Conservation (phyloP, 1,140 invertebrate genomes). For the Bombus superbus region DNA sequence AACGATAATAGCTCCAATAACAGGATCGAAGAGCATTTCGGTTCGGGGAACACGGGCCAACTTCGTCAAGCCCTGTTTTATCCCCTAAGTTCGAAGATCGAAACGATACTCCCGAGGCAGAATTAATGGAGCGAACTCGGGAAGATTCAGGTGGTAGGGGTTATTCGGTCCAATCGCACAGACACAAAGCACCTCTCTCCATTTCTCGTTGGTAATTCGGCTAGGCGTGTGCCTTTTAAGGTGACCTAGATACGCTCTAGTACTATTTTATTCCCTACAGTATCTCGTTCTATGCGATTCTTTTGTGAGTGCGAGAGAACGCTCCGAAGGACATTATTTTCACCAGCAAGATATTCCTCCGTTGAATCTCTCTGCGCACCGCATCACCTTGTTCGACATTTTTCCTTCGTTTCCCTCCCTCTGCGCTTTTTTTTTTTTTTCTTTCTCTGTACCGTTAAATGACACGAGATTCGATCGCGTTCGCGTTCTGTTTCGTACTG, state of each 20-base stretch:
- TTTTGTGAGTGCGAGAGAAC: constrained; percentile 18
- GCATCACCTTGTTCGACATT: neutral
- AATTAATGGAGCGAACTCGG: constrained; percentile 8
- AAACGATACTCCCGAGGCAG: neutral
- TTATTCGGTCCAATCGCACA: constrained; percentile 38
- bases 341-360: neutral
- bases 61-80: neutral
- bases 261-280: constrained; percentile 47
- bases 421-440: too few relatives aligned
- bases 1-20: constrained; percentile 3
- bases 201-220: constrained; percentile 27
- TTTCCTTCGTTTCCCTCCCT: too few relatives aligned
- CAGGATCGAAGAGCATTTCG: neutral
- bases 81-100: neutral
- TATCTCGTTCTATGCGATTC: constrained; percentile 44
- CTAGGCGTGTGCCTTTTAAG: constrained; percentile 47
- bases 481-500: too few relatives aligned
- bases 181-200: neutral
- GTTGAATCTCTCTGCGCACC: neutral
- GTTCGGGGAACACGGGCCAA: neutral
- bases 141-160: constrained; percentile 35
- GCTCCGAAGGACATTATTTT: constrained; percentile 9
- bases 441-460: too few relatives aligned
- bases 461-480: neutral
- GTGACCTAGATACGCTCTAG: constrained; percentile 60